Conservation (phyloP, 2,888 invertebrate genomes). For the Andrena flavipes region DNA sequence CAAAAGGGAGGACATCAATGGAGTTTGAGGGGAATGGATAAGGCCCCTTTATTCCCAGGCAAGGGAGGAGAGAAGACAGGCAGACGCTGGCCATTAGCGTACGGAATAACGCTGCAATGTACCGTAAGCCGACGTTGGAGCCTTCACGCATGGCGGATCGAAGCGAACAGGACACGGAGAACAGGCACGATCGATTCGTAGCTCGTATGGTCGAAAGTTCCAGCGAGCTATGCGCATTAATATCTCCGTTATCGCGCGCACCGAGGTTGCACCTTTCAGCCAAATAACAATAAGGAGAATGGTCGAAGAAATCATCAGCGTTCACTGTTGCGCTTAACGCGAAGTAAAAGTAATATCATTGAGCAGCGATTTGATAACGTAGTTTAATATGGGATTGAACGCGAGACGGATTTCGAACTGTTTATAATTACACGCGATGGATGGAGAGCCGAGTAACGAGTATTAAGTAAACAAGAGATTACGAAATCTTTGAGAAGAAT, state of each 20-base stretch:
- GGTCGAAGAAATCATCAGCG: constrained; percentile 2
- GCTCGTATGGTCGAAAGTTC: constrained; percentile 62
- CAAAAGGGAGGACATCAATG: not conserved
- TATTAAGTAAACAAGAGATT: too few species aligned
- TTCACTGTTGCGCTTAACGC: not conserved
- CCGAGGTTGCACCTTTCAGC: constrained; percentile 70
- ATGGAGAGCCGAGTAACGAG: too few species aligned
- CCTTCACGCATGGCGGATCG: constrained; percentile 68
- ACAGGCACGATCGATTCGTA: constrained; percentile 66
- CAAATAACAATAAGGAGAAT: constrained; percentile 33
- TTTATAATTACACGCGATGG: too few species aligned
- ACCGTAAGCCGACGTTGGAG: constrained; percentile 60
- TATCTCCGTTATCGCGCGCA: constrained; percentile 67
- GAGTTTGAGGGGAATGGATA: not conserved
- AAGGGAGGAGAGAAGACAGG: not conserved
- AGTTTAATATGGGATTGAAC: too few species aligned
- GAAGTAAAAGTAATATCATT: too few species aligned
- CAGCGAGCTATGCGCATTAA: constrained; percentile 56
- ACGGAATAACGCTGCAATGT: constrained; percentile 53
- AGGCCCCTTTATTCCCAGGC: not conserved
- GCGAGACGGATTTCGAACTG: too few species aligned
- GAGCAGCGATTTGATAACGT: too few species aligned
- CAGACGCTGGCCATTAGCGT: constrained; percentile 9
- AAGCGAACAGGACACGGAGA: constrained; percentile 56
- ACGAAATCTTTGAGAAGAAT: too few species aligned